Evolutionary conservation across 2,797 vertebrate species (phyloP).

Genomic region (Oceanodroma leucorhoa): DNA sequence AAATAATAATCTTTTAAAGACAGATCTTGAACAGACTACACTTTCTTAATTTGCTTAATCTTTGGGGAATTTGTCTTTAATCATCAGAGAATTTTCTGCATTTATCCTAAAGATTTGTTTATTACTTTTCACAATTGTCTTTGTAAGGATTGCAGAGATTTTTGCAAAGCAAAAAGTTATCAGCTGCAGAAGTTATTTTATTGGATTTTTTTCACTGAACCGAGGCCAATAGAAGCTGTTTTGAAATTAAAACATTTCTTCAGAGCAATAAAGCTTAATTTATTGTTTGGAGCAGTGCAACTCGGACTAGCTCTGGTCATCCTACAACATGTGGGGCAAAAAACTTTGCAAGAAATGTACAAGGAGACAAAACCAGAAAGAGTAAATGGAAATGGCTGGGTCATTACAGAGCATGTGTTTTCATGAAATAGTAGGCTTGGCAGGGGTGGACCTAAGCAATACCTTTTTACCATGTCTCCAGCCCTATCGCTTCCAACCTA

Average conservation of each 20-base stretch:
- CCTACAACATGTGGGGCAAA: neutral
- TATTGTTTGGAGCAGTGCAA: neutral
- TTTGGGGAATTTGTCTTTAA: neutral
- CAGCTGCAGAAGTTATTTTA: neutral
- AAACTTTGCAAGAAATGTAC: neutral
- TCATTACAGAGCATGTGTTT: neutral
- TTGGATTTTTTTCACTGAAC: neutral
- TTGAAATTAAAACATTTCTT: constrained; percentile 36
- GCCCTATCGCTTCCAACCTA: neutral
- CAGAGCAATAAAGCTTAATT: neutral
- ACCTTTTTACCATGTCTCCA: neutral
- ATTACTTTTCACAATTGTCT: constrained; percentile 21
- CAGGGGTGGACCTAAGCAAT: neutral
- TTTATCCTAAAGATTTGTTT: constrained; percentile 8
- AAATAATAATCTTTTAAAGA: neutral
- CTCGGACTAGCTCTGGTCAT: neutral
- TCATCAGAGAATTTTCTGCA: neutral
- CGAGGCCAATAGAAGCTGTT: neutral
- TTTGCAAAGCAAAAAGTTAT: neutral
- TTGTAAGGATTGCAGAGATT: neutral
- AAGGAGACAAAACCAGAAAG: neutral
- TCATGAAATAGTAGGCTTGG: neutral
- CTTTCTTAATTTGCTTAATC: neutral
- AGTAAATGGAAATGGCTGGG: neutral
- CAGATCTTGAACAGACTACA: neutral